Conservation (phyloP, 2,888 invertebrate genomes). For the Tetramorium bicarinatum region DNA sequence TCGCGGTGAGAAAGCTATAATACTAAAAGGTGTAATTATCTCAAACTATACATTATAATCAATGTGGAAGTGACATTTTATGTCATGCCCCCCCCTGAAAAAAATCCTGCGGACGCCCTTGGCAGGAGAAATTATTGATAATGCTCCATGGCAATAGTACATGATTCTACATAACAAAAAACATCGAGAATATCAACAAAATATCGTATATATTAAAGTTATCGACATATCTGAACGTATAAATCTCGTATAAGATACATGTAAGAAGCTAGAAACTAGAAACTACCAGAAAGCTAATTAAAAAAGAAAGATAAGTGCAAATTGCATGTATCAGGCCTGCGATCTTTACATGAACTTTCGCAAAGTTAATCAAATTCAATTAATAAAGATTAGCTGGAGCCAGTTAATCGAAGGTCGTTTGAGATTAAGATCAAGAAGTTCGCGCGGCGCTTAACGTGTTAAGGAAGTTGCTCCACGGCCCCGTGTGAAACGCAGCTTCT, state of each 20-base stretch:
- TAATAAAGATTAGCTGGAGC: slow-evolving; percentile 14
- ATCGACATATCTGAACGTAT: neutral
- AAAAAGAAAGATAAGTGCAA: neutral
- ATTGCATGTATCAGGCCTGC: neutral
- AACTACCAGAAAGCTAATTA: neutral
- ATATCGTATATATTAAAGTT: neutral
- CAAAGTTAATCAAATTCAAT: neutral
- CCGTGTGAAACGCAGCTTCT: slow-evolving; percentile 2
- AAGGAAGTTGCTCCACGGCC: neutral
- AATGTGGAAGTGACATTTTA: too few species aligned
- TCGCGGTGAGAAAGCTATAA: too few species aligned
- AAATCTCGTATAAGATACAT: neutral
- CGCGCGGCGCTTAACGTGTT: neutral
- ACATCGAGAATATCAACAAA: neutral
- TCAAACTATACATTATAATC: too few species aligned
- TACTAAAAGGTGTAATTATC: too few species aligned
- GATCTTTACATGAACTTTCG: neutral
- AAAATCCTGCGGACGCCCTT: too few species aligned
- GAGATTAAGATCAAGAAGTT: slow-evolving; percentile 27
- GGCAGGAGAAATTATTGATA: neutral
- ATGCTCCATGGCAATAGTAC: neutral
- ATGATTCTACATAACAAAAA: neutral
- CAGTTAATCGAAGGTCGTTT: slow-evolving; percentile 4
- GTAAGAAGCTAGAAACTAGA: neutral
- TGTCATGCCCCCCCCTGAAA: too few species aligned